Base-by-base conservation (phyloP, 2,888 invertebrate genomes). In the Uloborus plumipes region DNA sequence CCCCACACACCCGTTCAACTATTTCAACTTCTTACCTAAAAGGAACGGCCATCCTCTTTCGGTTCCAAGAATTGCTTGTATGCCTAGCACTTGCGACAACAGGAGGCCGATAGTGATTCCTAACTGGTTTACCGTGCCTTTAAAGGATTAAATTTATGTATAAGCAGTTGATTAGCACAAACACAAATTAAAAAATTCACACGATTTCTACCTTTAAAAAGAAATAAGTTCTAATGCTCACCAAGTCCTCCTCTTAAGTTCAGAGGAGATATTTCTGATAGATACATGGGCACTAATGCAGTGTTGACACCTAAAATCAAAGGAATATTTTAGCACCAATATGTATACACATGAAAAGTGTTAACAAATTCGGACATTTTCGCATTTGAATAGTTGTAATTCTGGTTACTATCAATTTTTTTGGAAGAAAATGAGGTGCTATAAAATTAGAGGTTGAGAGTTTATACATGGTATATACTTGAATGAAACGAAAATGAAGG, bases 251-350 rank as follows among this genome's bases (percentile, higher is more conserved):
- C 98, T 88, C 98, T 94, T 87, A 98, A 92, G 91, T 96, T 96
- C 88, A 97, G 91, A 87, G 98, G 96, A 87, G 98, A 96, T 89
- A 98, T 97, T 92, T 98, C 98, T 89, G 97, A 96, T 93, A 98
- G 95, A 93, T 98, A 98, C 95, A 98, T 96, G 91, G 98, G 98
- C 92, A 97, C 97, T 91, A 98, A 91, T 88, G 96, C 97, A 89
- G 98, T 98, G 91, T 97, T 97, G 89, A 98, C 93, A 90, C 96
- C 96, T 96, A 89, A 90, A 89, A 85, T 65, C 80, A 66, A 74
- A 58, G 3, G 18, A 47, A 64, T 16, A 62, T 18, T 4, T 55
- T 15, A 18, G n/a, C 14, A 18, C 16, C 18, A 1, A 55, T 55
- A 55, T 7, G 9, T 55, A 18, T 55, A 26, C 2, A 26, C 26